Base-by-base conservation (phyloP, 2,888 invertebrate genomes). In the Protophormia terraenovae region DNA sequence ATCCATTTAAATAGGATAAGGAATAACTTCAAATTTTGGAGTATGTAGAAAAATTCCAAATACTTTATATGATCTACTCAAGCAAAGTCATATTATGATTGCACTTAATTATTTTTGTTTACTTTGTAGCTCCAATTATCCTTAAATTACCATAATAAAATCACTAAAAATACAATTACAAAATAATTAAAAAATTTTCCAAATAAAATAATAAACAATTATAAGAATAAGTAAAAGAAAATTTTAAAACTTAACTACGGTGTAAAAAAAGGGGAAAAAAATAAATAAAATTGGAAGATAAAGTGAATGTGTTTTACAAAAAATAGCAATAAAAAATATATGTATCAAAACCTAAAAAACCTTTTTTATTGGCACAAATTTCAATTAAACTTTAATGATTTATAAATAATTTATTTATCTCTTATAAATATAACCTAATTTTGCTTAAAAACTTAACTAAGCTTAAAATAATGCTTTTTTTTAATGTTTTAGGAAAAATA, bases 281-380 rank as follows among this genome's bases (percentile, higher is more conserved):
- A 76, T 19, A 53, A 80, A 41, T 45, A 69, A 72, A 4, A 10
- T 32, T 29, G 45, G 29, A 64, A 64, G 22, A 45, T 32, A 38
- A 47, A 58, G 69, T 62, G 53, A 62, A 50, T 53, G 35, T 62
- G 50, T 50, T 7, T 69, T n/a, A 10, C 6, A 60, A 62, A 60
- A 14, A 38, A 69, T 45, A 62, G 14, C 14, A 69, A 60, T n/a
- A 66, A 4, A 16, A 66, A 55, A 64, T 24, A 16, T 35, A 27
- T 75, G 47, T 29, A 67, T 58, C 27, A 58, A 47, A 64, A 67
- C 35, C 35, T 50, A 66, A 81, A 72, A 75, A 67, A 6, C 16
- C 41, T 58, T n/a, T 3, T 45, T 78, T 72, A 77, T 83, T 83
- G 85, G 85, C 85, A 85, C 85, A 85, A 85, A 85, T 85, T 85